A percentile compares a stretch with the other conserved stretches of the same genome.
Conservation (phyloP, 2,113 vertebrate genomes). For the Chloebia gouldiae region DNA sequence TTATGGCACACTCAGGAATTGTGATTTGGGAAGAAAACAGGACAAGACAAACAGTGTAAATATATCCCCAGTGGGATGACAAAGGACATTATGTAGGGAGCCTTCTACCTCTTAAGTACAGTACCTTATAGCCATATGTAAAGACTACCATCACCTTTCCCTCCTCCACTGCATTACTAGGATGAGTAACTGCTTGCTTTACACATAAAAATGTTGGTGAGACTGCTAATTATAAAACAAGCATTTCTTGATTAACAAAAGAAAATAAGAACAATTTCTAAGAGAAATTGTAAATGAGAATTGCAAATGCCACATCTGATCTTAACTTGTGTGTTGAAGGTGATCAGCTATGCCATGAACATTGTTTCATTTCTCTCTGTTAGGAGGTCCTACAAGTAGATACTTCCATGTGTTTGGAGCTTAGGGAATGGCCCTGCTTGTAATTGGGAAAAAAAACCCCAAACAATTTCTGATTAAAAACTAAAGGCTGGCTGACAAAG, state of each 20-base stretch:
- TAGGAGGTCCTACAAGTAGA: neutral
- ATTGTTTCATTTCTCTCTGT: fast-evolving
- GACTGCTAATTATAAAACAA: neutral
- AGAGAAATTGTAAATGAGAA: neutral
- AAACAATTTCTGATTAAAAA: neutral
- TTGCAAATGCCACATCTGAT: neutral
- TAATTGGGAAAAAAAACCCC: neutral
- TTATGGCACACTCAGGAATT: too few relatives aligned
- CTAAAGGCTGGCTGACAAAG: neutral
- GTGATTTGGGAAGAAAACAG: neutral
- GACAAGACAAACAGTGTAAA: neutral
- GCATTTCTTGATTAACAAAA: neutral
- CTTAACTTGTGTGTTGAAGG: neutral
- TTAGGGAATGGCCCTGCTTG: neutral
- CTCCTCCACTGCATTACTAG: neutral
- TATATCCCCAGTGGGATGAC: neutral
- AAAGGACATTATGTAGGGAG: neutral
- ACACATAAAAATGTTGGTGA: neutral
- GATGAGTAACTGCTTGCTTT: neutral
- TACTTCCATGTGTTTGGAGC: neutral
- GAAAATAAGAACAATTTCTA: neutral
- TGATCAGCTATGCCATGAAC: neutral
- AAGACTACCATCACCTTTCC: neutral
- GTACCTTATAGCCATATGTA: neutral
- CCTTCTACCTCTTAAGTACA: neutral